phyloP scores from a whole-genome alignment of 2,113 vertebrate species.

The Caranx melampygus region DNA sequence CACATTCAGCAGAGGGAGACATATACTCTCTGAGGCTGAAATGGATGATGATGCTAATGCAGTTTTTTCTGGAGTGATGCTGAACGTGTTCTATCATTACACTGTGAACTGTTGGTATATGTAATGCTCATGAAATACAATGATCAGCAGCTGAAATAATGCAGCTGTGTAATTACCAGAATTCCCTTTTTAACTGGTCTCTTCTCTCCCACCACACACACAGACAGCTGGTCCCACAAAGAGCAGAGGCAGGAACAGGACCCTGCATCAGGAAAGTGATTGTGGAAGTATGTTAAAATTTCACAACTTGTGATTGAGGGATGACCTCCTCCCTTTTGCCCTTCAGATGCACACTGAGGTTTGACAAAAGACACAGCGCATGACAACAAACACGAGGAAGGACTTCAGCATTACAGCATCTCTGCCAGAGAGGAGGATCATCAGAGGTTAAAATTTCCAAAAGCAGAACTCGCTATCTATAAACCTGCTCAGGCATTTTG shows the following conservation, averaged over 20 bases:
- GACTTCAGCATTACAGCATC: too few relatives aligned
- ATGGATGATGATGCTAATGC: neutral
- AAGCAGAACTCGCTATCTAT: too few relatives aligned
- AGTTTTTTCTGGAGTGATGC: neutral
- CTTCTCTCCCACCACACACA: neutral
- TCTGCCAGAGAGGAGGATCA: neutral
- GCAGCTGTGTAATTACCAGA: neutral
- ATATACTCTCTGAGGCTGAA: neutral
- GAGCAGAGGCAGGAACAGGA: neutral
- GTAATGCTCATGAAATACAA: neutral
- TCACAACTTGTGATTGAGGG: neutral
- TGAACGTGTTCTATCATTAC: neutral
- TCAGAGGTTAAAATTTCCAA: too few relatives aligned
- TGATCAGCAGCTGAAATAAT: neutral
- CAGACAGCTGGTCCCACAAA: neutral
- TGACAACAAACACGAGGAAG: neutral
- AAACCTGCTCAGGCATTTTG: too few relatives aligned
- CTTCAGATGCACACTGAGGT: neutral
- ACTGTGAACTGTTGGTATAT: neutral
- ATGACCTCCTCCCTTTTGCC: neutral
- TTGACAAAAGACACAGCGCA: neutral
- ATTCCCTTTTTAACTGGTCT: neutral
- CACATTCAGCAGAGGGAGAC: conserved; percentile 33
- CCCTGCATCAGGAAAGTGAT: neutral
- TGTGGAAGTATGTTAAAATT: neutral